These are phyloP conservation scores for Acanthosepion pharaonis DNA, from an alignment of 2,888 invertebrate genomes.

Conservation along the genomic window DNA sequence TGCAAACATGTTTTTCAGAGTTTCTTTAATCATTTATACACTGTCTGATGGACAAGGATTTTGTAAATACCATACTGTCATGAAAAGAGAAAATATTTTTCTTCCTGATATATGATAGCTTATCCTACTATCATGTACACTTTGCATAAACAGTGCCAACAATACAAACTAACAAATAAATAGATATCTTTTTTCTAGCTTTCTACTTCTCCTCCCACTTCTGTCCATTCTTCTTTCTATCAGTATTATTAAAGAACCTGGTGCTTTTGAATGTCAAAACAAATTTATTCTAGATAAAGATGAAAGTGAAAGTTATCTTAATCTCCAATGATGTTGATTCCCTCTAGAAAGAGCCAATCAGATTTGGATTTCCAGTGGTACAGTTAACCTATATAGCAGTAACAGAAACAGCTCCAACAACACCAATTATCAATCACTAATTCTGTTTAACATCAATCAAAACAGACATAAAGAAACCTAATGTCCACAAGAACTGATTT, in stretches of 20 bases:
- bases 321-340: neutral
- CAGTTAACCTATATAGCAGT: neutral
- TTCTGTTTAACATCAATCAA: neutral
- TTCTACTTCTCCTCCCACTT: neutral
- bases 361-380: neutral
- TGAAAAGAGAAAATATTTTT: neutral
- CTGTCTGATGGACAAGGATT: neutral
- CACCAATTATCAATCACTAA: constrained; percentile 21
- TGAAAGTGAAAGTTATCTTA: neutral
- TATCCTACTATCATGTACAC: neutral
- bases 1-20: too few species aligned
- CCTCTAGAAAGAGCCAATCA: neutral
- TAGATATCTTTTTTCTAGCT: neutral
- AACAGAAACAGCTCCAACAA: neutral
- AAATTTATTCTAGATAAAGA: neutral
- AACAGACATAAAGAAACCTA: neutral
- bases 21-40: too few species aligned
- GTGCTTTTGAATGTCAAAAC: neutral
- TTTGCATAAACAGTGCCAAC: neutral
- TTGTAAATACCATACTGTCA: neutral
- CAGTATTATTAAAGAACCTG: neutral
- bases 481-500: neutral
- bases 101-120: neutral
- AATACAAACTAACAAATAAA: neutral
- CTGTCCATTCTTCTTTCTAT: neutral